A percentile compares a stretch with the other conserved stretches of the same genome.
phyloP scores from a whole-genome alignment of 2,797 vertebrate genomes.

The Acanthiza pusilla region DNA sequence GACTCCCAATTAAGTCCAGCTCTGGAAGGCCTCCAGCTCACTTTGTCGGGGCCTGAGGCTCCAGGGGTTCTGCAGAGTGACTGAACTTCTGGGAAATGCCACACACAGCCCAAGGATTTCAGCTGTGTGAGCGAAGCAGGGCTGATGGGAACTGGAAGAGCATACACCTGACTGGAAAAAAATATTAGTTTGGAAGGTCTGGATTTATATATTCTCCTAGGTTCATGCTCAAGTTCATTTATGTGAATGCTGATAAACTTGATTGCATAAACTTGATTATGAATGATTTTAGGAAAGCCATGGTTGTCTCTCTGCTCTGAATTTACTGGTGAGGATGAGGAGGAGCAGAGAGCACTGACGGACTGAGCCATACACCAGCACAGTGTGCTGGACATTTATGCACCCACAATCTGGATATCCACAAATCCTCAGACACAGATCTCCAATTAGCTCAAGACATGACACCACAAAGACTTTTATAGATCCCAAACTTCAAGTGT shows the following conservation, averaged over 20 bases:
- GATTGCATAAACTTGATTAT: not conserved
- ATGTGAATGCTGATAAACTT: not conserved
- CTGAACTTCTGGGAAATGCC: conserved; percentile 15
- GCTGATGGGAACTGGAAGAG: not conserved
- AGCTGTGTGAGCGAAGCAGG: not conserved
- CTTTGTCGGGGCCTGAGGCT: not conserved
- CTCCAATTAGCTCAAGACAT: not conserved
- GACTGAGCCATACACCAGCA: not conserved
- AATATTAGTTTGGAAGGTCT: not conserved
- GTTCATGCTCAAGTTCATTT: not conserved
- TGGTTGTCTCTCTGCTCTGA: not conserved
- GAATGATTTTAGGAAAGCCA: not conserved
- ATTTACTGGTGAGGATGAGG: not conserved
- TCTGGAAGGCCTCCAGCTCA: conserved; percentile 32
- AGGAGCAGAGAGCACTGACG: not conserved
- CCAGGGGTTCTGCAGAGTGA: not conserved
- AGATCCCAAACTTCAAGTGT: not conserved
- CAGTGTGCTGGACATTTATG: rapidly evolving
- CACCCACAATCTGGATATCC: rapidly evolving
- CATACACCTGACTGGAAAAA: not conserved
- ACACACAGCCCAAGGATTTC: not conserved
- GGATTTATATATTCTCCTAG: not conserved
- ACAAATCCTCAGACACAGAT: not conserved
- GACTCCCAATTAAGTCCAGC: not conserved
- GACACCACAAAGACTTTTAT: not conserved